phyloP scores from a whole-genome alignment of 2,797 vertebrate species.

The Okamejei kenojei region DNA sequence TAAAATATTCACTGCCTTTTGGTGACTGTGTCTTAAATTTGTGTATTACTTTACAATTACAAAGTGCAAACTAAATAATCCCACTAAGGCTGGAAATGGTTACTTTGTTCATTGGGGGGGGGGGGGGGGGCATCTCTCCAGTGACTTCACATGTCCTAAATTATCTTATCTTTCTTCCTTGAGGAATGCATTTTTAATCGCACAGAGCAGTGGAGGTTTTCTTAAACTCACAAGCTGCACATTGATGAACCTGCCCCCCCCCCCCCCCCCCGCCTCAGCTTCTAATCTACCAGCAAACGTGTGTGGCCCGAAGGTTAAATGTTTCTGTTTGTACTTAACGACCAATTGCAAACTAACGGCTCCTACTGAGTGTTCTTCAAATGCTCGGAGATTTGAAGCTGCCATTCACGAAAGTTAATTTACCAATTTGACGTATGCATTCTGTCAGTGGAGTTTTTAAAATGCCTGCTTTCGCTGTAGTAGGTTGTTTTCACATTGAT shows the following conservation, averaged over 20 bases:
- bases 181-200: neutral
- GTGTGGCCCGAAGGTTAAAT: conserved; percentile 34
- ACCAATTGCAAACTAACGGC: conserved; percentile 40
- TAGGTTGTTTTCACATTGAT: conserved; percentile 46
- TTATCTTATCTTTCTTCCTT: conserved; percentile 32
- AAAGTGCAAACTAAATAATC: neutral
- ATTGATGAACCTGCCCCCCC: neutral
- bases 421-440: conserved; percentile 42
- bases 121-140: neutral
- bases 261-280: neutral
- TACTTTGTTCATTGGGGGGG: neutral
- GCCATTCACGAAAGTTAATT: conserved; percentile 10
- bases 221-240: conserved; percentile 11
- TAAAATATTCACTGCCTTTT: neutral
- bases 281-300: conserved; percentile 37
- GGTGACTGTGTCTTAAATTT: neutral
- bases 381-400: neutral
- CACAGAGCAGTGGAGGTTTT: accelerated
- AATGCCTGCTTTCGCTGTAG: conserved; percentile 42
- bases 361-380: conserved; percentile 38
- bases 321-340: conserved; percentile 36
- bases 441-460: conserved; percentile 40
- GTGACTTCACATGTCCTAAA: neutral
- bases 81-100: conserved; percentile 10
- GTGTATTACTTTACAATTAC: neutral